These are phyloP conservation scores for Parauchenoglanis ngamensis DNA, from an alignment of 2,797 vertebrate species.

Conservation along the genomic window DNA sequence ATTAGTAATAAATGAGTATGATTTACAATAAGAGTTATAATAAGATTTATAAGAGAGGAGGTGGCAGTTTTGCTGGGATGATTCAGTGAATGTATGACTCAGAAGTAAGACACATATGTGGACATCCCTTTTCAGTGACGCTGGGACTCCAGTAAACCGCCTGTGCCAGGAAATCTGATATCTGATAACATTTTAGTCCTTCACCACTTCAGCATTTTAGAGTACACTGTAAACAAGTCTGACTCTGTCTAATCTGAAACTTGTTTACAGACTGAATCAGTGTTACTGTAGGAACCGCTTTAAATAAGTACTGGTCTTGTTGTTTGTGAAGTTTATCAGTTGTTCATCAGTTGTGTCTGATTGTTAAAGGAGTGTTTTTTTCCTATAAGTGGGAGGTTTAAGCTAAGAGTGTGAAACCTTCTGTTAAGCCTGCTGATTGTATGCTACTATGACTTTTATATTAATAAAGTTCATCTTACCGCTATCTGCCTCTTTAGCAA, in stretches of 20 bases:
- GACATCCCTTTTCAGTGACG: constrained; percentile 5
- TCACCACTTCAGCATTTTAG: not conserved
- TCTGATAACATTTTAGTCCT: constrained; percentile 18
- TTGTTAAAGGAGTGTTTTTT: constrained; percentile 8
- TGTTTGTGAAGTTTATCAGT: not conserved
- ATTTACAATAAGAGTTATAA: constrained; percentile 8
- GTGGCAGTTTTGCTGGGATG: not conserved
- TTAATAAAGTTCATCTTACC: not conserved
- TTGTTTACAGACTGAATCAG: not conserved
- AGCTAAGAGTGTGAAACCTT: not conserved
- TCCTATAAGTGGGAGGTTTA: constrained; percentile 9
- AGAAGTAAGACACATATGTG: constrained; percentile 24
- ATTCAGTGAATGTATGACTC: constrained; percentile 34
- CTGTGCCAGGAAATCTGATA: constrained; percentile 27
- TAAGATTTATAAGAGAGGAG: not conserved
- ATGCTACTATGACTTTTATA: not conserved
- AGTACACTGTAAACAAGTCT: not conserved
- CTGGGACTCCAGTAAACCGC: not conserved
- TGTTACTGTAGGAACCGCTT: not conserved
- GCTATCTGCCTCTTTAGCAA: not conserved
- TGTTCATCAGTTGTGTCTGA: not conserved
- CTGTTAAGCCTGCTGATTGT: not conserved
- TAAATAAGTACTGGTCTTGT: not conserved
- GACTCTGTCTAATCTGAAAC: not conserved
- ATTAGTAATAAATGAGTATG: constrained; percentile 29